Base-by-base conservation (phyloP, 2,113 vertebrate species). In the Elanoides forficatus region DNA sequence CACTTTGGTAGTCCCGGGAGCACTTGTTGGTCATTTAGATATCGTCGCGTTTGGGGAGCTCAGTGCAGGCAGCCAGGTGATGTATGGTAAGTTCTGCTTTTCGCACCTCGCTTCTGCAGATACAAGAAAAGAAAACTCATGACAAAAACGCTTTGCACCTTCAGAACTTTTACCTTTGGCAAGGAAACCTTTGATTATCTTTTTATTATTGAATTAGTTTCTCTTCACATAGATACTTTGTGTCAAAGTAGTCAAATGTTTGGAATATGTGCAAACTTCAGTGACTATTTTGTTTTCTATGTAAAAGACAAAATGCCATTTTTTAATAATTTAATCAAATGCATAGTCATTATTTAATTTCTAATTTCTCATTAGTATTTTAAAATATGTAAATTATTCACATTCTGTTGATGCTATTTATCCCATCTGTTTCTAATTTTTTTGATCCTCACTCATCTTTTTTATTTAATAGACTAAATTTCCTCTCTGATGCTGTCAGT, bases 1-100 rank as follows among this genome's bases (percentile, higher is more conserved):
- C 10, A 9, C 16, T 45, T 50, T 7, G 23, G 38, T 27, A 17
- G 52, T 15, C 21, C 7, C 0, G 9, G 42, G 14, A 36, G 32
- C 26, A 7, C 29, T 59, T 13, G 19, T 34, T 42, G 6, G 2
- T 65, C 21, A 7, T 52, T 38, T 34, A 29, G 38, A 13, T 52
- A 19, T 23, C 0, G 5, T 1, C 0, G 3, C 20, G 11, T 47
- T 74, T 36, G 17, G 45, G 53, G 53, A 62, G 29, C 3, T 1
- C 4, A 9, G 22, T 15, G 22, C 20, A 25, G 47, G 43, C 82
- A 75, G 16, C 45, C 38, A 1, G 27, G 27, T 0, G 1, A 17
- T 10, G 15, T 12, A 2, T 10, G 27, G 6, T 56, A 38, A 7
- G 4, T 60, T 65, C 56, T 79, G 27, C 55, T 62, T 29, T 29